These are phyloP conservation scores for Callipepla californica DNA, from an alignment of 2,113 vertebrate species.

Conservation along the genomic window DNA sequence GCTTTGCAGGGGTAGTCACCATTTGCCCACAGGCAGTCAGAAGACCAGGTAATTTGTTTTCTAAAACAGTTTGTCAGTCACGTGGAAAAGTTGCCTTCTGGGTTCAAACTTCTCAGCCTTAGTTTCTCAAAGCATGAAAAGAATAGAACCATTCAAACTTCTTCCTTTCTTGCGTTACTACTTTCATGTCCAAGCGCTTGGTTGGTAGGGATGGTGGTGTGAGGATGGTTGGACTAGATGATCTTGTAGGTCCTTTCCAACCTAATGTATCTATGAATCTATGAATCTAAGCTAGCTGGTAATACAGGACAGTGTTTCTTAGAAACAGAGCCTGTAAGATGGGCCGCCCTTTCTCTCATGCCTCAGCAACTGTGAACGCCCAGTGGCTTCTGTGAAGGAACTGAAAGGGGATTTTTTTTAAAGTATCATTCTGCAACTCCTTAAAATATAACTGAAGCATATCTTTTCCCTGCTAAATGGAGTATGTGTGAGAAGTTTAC, in stretches of 20 bases:
- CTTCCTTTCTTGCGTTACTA: not conserved
- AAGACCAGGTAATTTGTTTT: not conserved
- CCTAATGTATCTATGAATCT: too few relatives aligned
- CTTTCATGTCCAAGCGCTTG: not conserved
- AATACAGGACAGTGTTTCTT: not conserved
- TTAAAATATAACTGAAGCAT: not conserved
- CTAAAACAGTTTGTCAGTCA: not conserved
- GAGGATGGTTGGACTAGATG: too few relatives aligned
- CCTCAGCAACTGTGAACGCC: not conserved
- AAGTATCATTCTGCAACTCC: not conserved
- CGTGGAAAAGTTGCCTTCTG: not conserved
- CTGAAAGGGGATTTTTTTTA: not conserved
- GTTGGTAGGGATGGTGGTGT: too few relatives aligned
- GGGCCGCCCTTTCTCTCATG: not conserved
- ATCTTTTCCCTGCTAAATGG: not conserved
- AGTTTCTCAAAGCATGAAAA: not conserved
- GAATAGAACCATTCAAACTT: not conserved
- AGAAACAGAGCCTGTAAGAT: fast-evolving
- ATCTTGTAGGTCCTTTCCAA: too few relatives aligned
- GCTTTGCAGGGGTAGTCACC: not conserved
- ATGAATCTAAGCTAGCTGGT: not conserved
- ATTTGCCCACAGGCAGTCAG: not conserved
- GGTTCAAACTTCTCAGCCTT: not conserved
- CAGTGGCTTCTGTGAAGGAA: not conserved
- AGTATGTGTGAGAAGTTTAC: not conserved